These are phyloP conservation scores for Cuniculus paca DNA, from an alignment of 2,797 vertebrate genomes.

Conservation along the genomic window DNA sequence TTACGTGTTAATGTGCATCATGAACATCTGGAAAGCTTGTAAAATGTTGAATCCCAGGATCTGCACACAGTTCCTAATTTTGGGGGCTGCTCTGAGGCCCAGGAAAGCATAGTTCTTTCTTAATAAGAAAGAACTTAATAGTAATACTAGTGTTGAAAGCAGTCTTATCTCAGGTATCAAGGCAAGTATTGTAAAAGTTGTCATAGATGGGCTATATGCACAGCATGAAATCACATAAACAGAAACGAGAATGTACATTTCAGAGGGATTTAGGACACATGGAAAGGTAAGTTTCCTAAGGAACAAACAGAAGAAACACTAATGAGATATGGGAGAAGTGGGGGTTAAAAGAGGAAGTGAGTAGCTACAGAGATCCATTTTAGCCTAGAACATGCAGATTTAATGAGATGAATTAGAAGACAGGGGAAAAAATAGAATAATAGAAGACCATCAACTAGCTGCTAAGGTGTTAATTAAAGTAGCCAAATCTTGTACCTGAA, in stretches of 20 bases:
- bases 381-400: neutral
- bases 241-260: neutral
- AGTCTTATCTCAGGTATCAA: neutral
- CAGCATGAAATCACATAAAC: neutral
- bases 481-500: neutral
- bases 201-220: neutral
- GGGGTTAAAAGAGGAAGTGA: neutral
- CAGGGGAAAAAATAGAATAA: neutral
- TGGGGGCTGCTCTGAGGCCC: neutral
- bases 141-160: neutral
- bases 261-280: neutral
- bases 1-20: neutral
- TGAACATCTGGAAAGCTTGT: neutral
- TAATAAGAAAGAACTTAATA: neutral
- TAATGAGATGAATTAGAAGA: neutral
- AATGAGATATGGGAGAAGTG: neutral
- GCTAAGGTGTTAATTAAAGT: neutral
- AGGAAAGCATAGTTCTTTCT: conserved; percentile 18
- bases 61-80: neutral
- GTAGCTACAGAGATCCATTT: neutral
- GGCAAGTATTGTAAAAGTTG: neutral
- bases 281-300: neutral
- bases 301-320: neutral
- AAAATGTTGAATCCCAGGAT: neutral
- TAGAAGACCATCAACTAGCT: neutral